Evolutionary conservation across 2,797 vertebrate species (phyloP).

Genomic region (Tokudaia muenninki): DNA sequence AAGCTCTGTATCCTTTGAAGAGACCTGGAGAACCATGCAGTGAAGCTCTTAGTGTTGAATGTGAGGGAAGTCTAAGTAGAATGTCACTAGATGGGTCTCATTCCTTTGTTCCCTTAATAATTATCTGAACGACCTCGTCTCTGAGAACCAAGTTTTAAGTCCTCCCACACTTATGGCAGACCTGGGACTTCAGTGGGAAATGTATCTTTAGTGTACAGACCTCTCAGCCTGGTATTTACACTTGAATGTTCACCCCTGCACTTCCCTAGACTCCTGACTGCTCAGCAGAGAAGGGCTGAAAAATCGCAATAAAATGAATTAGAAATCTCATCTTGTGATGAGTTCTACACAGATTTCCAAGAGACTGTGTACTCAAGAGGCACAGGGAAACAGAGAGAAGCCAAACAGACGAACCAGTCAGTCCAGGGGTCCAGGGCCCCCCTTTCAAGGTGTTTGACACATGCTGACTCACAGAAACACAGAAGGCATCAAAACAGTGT

Average conservation of each 20-base stretch:
- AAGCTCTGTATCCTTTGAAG: neutral
- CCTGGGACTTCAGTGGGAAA: neutral
- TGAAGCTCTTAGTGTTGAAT: neutral
- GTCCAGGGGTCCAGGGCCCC: accelerated
- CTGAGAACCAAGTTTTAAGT: neutral
- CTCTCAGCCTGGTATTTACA: neutral
- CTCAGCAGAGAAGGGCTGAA: neutral
- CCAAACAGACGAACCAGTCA: neutral
- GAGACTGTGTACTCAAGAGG: neutral
- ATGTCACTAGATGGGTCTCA: neutral
- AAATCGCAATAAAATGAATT: neutral
- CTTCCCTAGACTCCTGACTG: neutral
- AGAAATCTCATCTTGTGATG: neutral
- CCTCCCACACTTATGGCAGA: neutral
- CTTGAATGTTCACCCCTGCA: neutral
- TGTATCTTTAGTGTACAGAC: neutral
- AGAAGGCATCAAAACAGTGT: neutral
- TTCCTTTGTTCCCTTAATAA: neutral
- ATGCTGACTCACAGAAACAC: neutral
- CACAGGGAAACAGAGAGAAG: neutral
- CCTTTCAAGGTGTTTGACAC: neutral
- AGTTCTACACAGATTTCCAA: conserved; percentile 44
- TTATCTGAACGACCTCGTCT: neutral
- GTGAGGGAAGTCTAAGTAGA: conserved; percentile 11
- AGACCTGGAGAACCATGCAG: neutral